These are phyloP conservation scores for Brachionus plicatilis DNA, from an alignment of 1,140 invertebrate species.

Conservation along the genomic window DNA sequence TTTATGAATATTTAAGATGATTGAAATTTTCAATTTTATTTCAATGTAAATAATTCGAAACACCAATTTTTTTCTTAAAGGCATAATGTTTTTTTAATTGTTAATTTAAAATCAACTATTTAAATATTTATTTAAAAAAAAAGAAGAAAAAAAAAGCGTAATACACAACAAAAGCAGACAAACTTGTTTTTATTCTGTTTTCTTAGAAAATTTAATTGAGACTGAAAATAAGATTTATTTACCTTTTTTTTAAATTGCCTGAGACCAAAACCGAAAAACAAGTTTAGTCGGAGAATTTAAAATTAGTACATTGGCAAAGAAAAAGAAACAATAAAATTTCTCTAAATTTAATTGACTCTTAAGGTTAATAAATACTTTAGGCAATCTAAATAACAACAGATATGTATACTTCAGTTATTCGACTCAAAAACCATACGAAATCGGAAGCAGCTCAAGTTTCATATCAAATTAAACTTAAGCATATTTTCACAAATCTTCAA, in stretches of 20 bases:
- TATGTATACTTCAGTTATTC: not conserved
- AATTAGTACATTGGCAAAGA: not conserved
- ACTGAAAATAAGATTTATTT: not conserved
- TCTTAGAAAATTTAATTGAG: not conserved
- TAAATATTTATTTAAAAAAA: not conserved
- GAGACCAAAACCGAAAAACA: not conserved
- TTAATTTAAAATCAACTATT: not conserved
- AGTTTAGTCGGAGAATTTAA: not conserved
- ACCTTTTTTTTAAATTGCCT: not conserved
- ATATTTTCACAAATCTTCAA: not conserved
- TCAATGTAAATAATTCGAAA: not conserved
- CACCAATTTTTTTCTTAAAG: not conserved
- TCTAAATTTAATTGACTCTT: not conserved
- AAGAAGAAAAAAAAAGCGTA: not conserved
- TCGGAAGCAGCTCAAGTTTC: not conserved
- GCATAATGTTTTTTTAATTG: not conserved
- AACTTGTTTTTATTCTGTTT: not conserved
- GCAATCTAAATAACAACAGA: not conserved
- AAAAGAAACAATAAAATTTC: not conserved
- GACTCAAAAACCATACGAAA: not conserved
- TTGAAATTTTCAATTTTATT: not conserved
- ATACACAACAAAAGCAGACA: not conserved
- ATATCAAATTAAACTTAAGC: not conserved
- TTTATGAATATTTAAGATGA: not conserved
- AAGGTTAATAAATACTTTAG: not conserved